Evolutionary conservation across 2,113 vertebrate species (phyloP).

Genomic region (Oncorhynchus keta): DNA sequence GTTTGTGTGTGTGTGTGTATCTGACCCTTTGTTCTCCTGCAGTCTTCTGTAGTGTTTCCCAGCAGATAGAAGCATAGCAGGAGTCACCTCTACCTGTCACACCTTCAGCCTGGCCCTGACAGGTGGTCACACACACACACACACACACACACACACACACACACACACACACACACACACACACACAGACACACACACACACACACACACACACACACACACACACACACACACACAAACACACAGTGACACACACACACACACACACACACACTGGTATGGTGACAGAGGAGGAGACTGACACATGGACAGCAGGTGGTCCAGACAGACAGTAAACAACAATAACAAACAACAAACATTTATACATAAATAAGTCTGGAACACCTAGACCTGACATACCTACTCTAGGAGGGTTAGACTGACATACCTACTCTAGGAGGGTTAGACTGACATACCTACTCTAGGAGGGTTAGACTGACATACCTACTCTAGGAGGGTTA

Average conservation of each 20-base stretch:
- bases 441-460: too few relatives aligned
- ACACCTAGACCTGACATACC: background rate
- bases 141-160: background rate
- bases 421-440: too few relatives aligned
- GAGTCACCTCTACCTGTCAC: conserved; percentile 17
- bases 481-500: too few relatives aligned
- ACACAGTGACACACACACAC: too few relatives aligned
- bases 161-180: background rate
- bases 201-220: background rate
- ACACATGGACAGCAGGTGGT: background rate
- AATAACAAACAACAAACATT: background rate
- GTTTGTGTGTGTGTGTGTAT: conserved; percentile 18
- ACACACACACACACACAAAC: background rate
- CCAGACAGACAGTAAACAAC: background rate
- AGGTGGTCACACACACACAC: background rate
- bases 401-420: too few relatives aligned
- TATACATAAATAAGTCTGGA: too few relatives aligned
- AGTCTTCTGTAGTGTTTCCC: background rate
- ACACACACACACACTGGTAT: background rate
- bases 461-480: too few relatives aligned
- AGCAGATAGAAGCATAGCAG: background rate
- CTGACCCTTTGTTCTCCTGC: background rate
- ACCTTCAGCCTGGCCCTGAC: background rate
- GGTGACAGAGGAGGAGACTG: background rate
- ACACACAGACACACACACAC: too few relatives aligned